Base-by-base conservation (phyloP, 1,140 invertebrate genomes). In the Elymnias hypermnestra region DNA sequence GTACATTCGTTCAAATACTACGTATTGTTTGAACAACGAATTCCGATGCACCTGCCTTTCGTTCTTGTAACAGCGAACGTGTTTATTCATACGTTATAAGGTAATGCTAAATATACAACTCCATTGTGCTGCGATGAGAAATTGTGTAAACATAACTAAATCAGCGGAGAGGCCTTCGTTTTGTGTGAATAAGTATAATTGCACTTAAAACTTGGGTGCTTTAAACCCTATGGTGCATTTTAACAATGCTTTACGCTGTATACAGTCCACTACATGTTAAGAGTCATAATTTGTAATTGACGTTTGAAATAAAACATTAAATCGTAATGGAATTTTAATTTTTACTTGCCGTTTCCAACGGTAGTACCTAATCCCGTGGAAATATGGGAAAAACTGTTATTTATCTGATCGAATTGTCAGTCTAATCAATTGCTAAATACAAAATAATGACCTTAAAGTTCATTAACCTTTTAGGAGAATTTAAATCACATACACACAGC, bases 11-110 rank as follows among this genome's bases (percentile, higher is more conserved):
- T 59, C 39, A 17, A 47, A 46, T 67, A 61, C 54, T 44, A 38
- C 23, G 46, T 63, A 67, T 66, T 78, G 71, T 82, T 78, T 72
- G 50, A 58, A 54, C 51, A 55, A 63, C 50, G 54, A 63, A 77
- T 77, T 66, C 69, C 62, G 44, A 42, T 63, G 54, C 59, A 63
- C 47, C 57, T 60, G 48, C 61, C 43, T 61, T 64, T 60, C 29
- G 45, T 57, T 48, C 48, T 52, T 69, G 28, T 57, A 45, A 25
- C 36, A 43, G 40, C 49, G 48, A 40, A 58, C 33, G 38, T 53
- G 53, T 46, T 43, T 36, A 36, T 36, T 19, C 33, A 36, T 35
- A 33, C 46, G 41, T 42, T 42, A 43, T 36, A 36, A 19, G 18
- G 39, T 49, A 26, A 36, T 49, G 33, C 19, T 28, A 42, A 26